A percentile compares a stretch with the other conserved stretches of the same genome.
phyloP scores from a whole-genome alignment of 2,888 invertebrate species.

The Pomacea canaliculata region DNA sequence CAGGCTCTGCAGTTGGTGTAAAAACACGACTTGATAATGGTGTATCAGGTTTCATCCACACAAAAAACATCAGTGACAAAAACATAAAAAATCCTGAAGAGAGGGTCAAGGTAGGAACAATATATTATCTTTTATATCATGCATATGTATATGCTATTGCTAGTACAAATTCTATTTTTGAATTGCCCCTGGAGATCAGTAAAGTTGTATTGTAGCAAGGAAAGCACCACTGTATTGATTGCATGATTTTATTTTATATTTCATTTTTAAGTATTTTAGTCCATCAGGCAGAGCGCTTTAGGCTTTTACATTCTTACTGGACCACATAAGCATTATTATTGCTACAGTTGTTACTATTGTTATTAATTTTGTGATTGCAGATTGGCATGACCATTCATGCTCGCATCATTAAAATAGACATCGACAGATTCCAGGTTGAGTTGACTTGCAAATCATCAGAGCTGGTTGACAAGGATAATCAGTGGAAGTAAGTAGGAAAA shows the following conservation, averaged over 20 bases:
- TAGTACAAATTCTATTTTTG: too few relatives aligned
- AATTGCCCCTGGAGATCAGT: too few relatives aligned
- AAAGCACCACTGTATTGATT: too few relatives aligned
- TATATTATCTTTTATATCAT: too few relatives aligned
- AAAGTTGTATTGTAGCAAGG: too few relatives aligned
- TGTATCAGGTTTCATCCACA: slow-evolving; percentile 88
- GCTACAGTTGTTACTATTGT: too few relatives aligned
- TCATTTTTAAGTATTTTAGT: not conserved
- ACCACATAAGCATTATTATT: too few relatives aligned
- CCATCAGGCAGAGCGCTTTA: not conserved
- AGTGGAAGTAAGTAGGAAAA: slow-evolving; percentile 79
- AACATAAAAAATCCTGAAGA: slow-evolving; percentile 94
- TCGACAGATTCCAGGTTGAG: slow-evolving; percentile 86
- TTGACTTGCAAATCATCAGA: slow-evolving; percentile 95
- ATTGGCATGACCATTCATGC: slow-evolving; percentile 74
- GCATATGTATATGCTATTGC: too few relatives aligned
- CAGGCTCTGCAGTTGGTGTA: slow-evolving; percentile 94
- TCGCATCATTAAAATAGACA: slow-evolving; percentile 94
- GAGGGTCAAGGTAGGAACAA: slow-evolving; percentile 79
- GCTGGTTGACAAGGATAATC: slow-evolving; percentile 88
- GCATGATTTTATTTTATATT: not conserved
- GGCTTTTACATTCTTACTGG: not conserved
- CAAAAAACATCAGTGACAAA: slow-evolving; percentile 92
- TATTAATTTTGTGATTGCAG: slow-evolving; percentile 37
- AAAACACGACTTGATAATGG: slow-evolving; percentile 91